Evolutionary conservation across 2,113 vertebrate genomes (phyloP).

Genomic region (Phyllostomus discolor): DNA sequence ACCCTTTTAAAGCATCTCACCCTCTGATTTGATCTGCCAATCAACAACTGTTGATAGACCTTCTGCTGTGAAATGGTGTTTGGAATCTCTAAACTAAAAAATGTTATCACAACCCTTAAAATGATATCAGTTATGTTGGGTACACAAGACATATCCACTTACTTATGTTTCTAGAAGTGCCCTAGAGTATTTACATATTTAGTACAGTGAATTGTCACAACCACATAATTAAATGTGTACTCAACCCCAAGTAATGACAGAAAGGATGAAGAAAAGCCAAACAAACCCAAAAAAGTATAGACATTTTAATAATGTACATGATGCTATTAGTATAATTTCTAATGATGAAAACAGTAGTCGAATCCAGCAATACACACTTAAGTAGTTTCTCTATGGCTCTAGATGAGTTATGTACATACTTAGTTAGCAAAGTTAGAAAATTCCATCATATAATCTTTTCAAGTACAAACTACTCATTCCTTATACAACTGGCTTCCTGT

Average conservation of each 20-base stretch:
- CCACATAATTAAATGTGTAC: background rate
- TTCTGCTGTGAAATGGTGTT: background rate
- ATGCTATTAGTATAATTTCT: background rate
- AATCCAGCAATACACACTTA: background rate
- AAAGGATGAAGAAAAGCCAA: conserved; percentile 25
- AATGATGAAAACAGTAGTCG: background rate
- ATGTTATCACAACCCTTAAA: background rate
- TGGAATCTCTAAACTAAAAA: background rate
- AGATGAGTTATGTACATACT: conserved; percentile 16
- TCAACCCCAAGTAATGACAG: background rate
- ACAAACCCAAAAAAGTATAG: background rate
- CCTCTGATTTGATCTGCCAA: background rate
- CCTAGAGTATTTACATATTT: background rate
- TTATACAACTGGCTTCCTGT: background rate
- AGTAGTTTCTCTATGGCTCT: background rate
- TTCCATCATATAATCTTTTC: conserved; percentile 5
- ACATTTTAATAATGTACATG: background rate
- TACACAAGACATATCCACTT: background rate
- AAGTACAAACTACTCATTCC: background rate
- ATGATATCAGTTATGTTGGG: background rate
- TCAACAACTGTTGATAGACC: background rate
- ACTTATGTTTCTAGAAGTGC: background rate
- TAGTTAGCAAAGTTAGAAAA: conserved; percentile 23
- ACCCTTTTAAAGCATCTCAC: background rate
- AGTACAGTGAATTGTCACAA: background rate